Percentiles rank a stretch among this genome's conserved stretches.
Evolutionary conservation across 1,140 invertebrate species (phyloP).

Genomic region (Camponotus pennsylvanicus): DNA sequence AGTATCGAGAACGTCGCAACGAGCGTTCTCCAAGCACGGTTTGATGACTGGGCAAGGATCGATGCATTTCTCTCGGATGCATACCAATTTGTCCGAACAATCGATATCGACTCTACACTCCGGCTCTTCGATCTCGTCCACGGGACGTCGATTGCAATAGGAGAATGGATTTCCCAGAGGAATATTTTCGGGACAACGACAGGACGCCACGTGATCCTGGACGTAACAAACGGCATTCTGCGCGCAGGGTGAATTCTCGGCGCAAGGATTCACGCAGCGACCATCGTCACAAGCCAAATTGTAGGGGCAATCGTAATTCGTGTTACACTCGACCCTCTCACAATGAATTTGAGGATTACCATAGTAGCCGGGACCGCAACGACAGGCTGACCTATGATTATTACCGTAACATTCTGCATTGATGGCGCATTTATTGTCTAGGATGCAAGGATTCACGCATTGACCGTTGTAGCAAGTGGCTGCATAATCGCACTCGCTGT

Average conservation of each 20-base stretch:
- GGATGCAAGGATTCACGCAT: constrained; percentile 92
- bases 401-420: constrained; percentile 94
- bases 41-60: constrained; percentile 92
- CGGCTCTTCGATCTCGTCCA: constrained; percentile 86
- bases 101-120: constrained; percentile 93
- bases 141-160: constrained; percentile 89
- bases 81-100: constrained; percentile 93
- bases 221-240: constrained; percentile 93
- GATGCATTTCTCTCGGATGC: constrained; percentile 92
- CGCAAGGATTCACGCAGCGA: constrained; percentile 92
- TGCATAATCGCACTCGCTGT: constrained; percentile 92
- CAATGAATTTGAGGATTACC: constrained; percentile 93
- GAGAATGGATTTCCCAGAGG: constrained; percentile 92
- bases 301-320: constrained; percentile 91
- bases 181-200: constrained; percentile 91
- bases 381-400: constrained; percentile 91
- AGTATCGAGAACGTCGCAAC: constrained; percentile 93
- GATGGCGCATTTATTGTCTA: constrained; percentile 92
- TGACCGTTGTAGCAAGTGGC: constrained; percentile 94
- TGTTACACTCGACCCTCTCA: constrained; percentile 92
- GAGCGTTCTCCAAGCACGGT: constrained; percentile 90
- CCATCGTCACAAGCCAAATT: constrained; percentile 90
- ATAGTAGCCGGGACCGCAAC: constrained; percentile 90
- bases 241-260: constrained; percentile 90
- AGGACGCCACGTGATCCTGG: constrained; percentile 91